These are phyloP conservation scores for Diloba caeruleocephala DNA, from an alignment of 2,888 invertebrate genomes.

Conservation along the genomic window DNA sequence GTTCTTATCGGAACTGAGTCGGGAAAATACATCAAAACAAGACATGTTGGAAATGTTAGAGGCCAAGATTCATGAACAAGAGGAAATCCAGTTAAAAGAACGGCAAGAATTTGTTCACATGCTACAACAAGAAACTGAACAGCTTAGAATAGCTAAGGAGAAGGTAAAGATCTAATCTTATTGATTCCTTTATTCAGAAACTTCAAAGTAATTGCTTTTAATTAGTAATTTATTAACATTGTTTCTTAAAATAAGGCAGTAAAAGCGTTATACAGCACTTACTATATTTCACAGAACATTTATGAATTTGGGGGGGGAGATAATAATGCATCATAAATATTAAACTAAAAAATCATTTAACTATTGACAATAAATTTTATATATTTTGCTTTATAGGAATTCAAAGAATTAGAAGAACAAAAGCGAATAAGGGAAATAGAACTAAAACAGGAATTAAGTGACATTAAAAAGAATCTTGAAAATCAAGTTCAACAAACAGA, in stretches of 20 bases:
- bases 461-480: slow-evolving; percentile 74
- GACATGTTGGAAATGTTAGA: slow-evolving; percentile 84
- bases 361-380: neutral
- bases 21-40: slow-evolving; percentile 87
- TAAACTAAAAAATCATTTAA: too few relatives aligned
- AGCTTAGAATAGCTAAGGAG: slow-evolving; percentile 80
- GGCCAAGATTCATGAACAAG: slow-evolving; percentile 82
- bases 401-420: slow-evolving; percentile 75
- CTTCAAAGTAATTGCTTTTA: too few relatives aligned
- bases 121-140: slow-evolving; percentile 78
- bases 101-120: slow-evolving; percentile 75
- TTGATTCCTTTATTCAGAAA: too few relatives aligned
- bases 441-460: slow-evolving; percentile 74
- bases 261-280: too few relatives aligned
- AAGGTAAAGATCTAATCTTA: slow-evolving; percentile 62
- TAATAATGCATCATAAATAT: too few relatives aligned
- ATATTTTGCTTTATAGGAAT: slow-evolving; percentile 63
- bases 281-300: too few relatives aligned
- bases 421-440: slow-evolving; percentile 75
- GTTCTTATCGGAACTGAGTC: slow-evolving; percentile 81
- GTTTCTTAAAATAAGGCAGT: too few relatives aligned
- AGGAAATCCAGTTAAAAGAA: slow-evolving; percentile 80
- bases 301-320: too few relatives aligned
- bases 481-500: slow-evolving; percentile 80
- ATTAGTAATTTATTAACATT: too few relatives aligned